Evolutionary conservation across 2,888 invertebrate genomes (phyloP), one percentile per base, ranked within the genome.

Genomic region (Lagria hirta): DNA sequence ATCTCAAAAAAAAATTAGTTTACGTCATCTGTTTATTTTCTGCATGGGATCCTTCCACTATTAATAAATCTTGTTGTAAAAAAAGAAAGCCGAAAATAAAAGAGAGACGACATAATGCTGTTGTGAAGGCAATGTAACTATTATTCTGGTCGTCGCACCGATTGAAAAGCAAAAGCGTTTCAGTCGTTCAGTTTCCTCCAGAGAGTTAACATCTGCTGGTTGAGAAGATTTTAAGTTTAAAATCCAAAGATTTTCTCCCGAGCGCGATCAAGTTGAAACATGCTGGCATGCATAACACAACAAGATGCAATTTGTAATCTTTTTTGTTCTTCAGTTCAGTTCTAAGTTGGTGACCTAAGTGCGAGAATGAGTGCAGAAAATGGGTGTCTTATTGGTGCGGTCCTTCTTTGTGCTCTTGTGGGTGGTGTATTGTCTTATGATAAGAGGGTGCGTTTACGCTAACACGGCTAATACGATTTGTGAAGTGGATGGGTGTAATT

Each of bases 401-500:
- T 42, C 52, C 33, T 49, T 55, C 43, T 51, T 29, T 46, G 51
- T 55, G 49, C 41, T 55, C 38, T 52, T 52, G 52, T 58, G 54
- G 54, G 44, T n/a, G n/a, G n/a, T 59, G 30, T 22, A 49, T 41
- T 53, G 44, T 52, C 57, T 52, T 50, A 51, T 53, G 49, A 51
- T 48, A 43, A 40, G 44, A 23, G 32, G 43, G 38, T 43, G 43
- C 36, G 34, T 45, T 42, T 18, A 52, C 42, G 28, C 54, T 26
- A 55, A 54, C 40, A 74, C 75, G 40, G 28, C 54, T 26, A 55
- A 54, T 40, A 74, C 75, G 40, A 71, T 83, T 52, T 84, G 84
- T 66, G 71, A 74, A 41, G 69, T 75, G 69, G 65, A 70, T 43
- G 80, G 75, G 57, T 84, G 84, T 71, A 74, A 73, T 55, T 84